phyloP scores from a whole-genome alignment of 2,888 invertebrate species.

The Calliphora vomitoria region DNA sequence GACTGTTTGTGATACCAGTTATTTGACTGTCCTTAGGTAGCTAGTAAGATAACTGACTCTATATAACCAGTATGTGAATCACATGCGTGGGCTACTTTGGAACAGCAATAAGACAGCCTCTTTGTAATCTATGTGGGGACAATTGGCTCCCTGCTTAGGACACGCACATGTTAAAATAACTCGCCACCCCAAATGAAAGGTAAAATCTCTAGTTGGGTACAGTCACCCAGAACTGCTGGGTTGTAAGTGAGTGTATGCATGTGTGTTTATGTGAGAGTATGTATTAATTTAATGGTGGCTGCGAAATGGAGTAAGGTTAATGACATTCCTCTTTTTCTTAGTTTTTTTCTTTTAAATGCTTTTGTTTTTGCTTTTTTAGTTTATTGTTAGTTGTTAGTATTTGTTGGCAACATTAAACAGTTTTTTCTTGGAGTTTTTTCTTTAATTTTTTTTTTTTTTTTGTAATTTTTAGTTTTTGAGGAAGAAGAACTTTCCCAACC shows the following conservation, averaged over 20 bases:
- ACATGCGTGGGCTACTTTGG: too few relatives aligned
- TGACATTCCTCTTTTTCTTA: conserved; percentile 59
- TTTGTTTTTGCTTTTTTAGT: conserved; percentile 51
- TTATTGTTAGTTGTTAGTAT: conserved; percentile 37
- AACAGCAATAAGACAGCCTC: too few relatives aligned
- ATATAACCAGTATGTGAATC: too few relatives aligned
- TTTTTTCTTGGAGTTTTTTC: not conserved
- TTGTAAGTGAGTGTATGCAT: not conserved
- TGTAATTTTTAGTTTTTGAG: conserved; percentile 22
- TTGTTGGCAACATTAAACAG: conserved; percentile 36
- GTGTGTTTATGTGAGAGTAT: conserved; percentile 1
- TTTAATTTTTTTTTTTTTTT: conserved; percentile 9
- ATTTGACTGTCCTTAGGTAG: too few relatives aligned
- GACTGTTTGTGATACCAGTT: too few relatives aligned
- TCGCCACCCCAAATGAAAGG: too few relatives aligned
- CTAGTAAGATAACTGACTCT: too few relatives aligned
- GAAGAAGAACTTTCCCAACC: conserved; percentile 62
- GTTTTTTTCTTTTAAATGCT: conserved; percentile 45
- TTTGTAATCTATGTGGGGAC: too few relatives aligned
- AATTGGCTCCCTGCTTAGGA: too few relatives aligned
- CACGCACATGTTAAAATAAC: too few relatives aligned
- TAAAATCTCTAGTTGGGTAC: too few relatives aligned
- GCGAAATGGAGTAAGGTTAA: conserved; percentile 68
- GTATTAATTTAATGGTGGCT: conserved; percentile 58
- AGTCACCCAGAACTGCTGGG: not conserved